phyloP scores from a whole-genome alignment of 1,140 invertebrate species.

The Saccostrea cuccullata region DNA sequence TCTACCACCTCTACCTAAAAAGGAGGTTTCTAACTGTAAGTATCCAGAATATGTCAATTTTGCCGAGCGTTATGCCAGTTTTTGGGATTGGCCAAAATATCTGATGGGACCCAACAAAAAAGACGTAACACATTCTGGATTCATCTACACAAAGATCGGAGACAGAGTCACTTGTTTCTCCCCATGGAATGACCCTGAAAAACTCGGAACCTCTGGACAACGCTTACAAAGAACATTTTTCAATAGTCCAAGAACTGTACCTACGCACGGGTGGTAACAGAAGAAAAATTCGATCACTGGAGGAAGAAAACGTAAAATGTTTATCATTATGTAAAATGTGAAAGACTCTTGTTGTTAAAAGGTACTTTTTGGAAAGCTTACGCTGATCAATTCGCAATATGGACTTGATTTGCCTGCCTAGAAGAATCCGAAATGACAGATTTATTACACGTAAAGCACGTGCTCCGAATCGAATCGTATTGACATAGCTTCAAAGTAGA shows the following conservation, averaged over 20 bases:
- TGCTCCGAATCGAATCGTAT: too few species aligned
- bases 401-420: too few species aligned
- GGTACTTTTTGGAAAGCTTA: too few species aligned
- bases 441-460: too few species aligned
- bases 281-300: background rate
- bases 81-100: slow-evolving; percentile 25
- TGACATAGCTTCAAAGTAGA: too few species aligned
- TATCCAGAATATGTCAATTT: slow-evolving; percentile 20
- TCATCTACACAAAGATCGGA: background rate
- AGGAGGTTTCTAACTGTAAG: background rate
- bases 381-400: too few species aligned
- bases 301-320: background rate
- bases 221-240: slow-evolving; percentile 22
- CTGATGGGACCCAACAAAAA: background rate
- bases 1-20: background rate
- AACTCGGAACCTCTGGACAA: slow-evolving; percentile 6
- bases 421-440: too few species aligned
- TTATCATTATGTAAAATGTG: background rate
- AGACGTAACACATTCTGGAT: background rate
- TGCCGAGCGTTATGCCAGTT: slow-evolving; percentile 24
- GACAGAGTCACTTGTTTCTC: slow-evolving; percentile 10
- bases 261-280: background rate
- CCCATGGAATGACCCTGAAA: background rate
- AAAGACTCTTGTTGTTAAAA: too few species aligned
- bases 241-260: slow-evolving; percentile 13